Base-by-base conservation (phyloP, 2,797 vertebrate species). In the Rhabdomys pumilio region DNA sequence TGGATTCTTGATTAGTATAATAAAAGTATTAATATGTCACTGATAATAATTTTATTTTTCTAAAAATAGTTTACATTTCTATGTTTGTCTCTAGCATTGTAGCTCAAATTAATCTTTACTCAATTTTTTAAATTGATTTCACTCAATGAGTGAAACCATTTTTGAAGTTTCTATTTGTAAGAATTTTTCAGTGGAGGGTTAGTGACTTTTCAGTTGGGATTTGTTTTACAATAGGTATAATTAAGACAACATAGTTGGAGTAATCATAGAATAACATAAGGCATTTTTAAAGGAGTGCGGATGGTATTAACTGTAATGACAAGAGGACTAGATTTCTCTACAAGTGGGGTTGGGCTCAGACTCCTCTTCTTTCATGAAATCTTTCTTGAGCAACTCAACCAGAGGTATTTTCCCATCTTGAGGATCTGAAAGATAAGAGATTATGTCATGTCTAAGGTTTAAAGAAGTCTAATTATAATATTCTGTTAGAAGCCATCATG, bases 21-120 rank as follows among this genome's bases (percentile, higher is more conserved):
- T 13, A 75, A 86, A 91, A 89, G 38, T 86, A 3, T 10, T n/a
- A 19, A 83, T 80, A 47, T n/a, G 38, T 14, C 2, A 75, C 57
- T 94, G 44, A 61, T 67, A 72, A 76, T 81, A 22, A 65, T 69
- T 95, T 93, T 94, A 91, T 65, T 89, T 89, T 69, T 57, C 29
- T 59, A 94, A 57, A 63, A n/a, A 41, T 75, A 65, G 15, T 67
- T 90, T 93, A 92, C 19, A 61, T 91, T 90, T 96, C 31, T 80
- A 34, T 76, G 65, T 65, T 93, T 24, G 88, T 88, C 31, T 81
- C 80, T 84, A 65, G 79, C 9, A 63, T 15, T 65, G 12, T 59
- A 72, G 15, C 5, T 93, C 80, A 89, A 73, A 85, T 53, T 41
- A 61, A 80, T 61, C 3, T 47, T 53, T 77, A 73, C 26, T 41